A percentile compares a stretch with the other conserved stretches of the same genome.
Evolutionary conservation across 2,797 vertebrate species (phyloP).

Genomic region (Phataginus tetradactyla): DNA sequence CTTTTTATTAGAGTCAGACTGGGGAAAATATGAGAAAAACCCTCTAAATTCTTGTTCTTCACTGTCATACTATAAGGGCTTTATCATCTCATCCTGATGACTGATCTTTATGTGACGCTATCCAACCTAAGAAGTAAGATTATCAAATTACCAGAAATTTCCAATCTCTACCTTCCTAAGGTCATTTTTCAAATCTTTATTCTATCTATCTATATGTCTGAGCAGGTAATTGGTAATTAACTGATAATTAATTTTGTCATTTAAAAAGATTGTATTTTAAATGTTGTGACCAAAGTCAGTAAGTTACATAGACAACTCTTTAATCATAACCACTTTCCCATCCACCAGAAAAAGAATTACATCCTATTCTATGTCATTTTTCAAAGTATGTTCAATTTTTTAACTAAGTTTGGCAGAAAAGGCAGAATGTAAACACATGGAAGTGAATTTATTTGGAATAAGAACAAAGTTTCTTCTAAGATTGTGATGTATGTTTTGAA

Average conservation of each 20-base stretch:
- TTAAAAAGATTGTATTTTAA: not conserved
- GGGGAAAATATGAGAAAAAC: not conserved
- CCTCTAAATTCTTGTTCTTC: not conserved
- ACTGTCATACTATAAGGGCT: not conserved
- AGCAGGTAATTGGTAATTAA: not conserved
- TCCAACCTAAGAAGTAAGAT: not conserved
- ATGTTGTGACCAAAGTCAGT: not conserved
- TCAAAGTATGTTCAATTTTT: not conserved
- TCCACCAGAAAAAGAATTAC: not conserved
- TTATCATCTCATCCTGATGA: not conserved
- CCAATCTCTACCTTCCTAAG: not conserved
- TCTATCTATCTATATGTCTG: not conserved
- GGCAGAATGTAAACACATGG: not conserved
- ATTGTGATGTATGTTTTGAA: not conserved
- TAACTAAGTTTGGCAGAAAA: not conserved
- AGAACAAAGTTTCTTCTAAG: not conserved
- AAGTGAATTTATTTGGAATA: not conserved
- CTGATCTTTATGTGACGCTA: not conserved
- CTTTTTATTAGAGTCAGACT: not conserved
- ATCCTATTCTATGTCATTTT: not conserved
- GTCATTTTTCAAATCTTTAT: not conserved
- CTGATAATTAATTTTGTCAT: not conserved
- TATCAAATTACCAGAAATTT: not conserved
- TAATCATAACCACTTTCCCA: not conserved
- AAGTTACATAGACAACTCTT: not conserved